These are phyloP conservation scores for Limnephilus marmoratus DNA, from an alignment of 2,888 invertebrate genomes.

Conservation along the genomic window DNA sequence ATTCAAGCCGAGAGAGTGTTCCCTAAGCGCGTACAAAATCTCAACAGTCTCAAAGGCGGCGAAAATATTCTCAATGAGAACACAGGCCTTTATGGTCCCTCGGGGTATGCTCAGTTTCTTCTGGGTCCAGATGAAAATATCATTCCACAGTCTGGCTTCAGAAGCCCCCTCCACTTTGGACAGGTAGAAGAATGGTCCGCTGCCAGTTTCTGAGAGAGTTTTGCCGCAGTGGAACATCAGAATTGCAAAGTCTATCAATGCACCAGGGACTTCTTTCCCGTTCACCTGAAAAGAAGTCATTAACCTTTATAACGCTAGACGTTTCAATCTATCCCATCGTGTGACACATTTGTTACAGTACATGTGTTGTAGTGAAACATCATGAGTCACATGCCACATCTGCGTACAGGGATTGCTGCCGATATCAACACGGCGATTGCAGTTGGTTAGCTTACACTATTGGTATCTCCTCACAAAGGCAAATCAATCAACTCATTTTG, in stretches of 20 bases:
- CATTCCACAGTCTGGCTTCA: constrained; percentile 84
- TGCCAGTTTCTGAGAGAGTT: constrained; percentile 75
- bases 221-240: constrained; percentile 82
- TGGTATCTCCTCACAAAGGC: too few relatives aligned
- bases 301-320: not conserved
- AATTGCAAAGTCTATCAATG: constrained; percentile 83
- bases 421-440: too few relatives aligned
- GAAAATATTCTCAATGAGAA: constrained; percentile 84
- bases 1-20: constrained; percentile 84
- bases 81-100: constrained; percentile 83
- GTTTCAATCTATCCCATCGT: too few relatives aligned
- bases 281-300: constrained; percentile 72
- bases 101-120: constrained; percentile 76
- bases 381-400: too few relatives aligned
- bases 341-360: too few relatives aligned
- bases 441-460: too few relatives aligned
- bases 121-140: constrained; percentile 82
- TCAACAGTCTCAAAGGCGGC: constrained; percentile 84
- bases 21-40: constrained; percentile 81
- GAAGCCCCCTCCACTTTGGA: constrained; percentile 79
- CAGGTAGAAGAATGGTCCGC: constrained; percentile 85
- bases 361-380: too few relatives aligned
- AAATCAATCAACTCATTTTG: too few relatives aligned
- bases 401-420: too few relatives aligned
- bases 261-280: constrained; percentile 80